A percentile compares a stretch with the other conserved stretches of the same genome.
Conservation (phyloP, 2,113 vertebrate genomes). For the Barnardius zonarius region DNA sequence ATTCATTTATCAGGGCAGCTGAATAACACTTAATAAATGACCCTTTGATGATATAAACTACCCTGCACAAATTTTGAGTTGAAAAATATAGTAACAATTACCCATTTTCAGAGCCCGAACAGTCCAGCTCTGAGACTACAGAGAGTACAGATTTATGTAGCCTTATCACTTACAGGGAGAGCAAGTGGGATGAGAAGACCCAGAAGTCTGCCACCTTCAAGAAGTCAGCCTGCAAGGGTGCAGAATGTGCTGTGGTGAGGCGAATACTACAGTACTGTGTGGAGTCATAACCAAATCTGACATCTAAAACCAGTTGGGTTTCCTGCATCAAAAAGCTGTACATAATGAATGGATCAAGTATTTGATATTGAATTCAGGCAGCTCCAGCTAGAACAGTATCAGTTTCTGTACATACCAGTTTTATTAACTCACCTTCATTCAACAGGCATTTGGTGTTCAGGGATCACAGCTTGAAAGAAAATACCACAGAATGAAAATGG, state of each 20-base stretch:
- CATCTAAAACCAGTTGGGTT: conserved; percentile 16
- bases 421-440: background rate
- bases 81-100: background rate
- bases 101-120: background rate
- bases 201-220: background rate
- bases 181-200: background rate
- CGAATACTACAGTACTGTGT: background rate
- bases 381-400: background rate
- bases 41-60: background rate
- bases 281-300: conserved; percentile 28
- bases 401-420: background rate
- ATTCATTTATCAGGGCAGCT: background rate
- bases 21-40: background rate
- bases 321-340: background rate
- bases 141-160: background rate
- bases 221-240: background rate
- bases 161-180: background rate
- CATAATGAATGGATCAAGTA: background rate
- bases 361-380: background rate
- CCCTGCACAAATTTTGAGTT: background rate
- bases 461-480: background rate
- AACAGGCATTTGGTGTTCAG: background rate
- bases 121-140: background rate
- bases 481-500: background rate
- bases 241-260: background rate